Base-by-base conservation (phyloP, 2,113 vertebrate species). In the Anhinga anhinga region DNA sequence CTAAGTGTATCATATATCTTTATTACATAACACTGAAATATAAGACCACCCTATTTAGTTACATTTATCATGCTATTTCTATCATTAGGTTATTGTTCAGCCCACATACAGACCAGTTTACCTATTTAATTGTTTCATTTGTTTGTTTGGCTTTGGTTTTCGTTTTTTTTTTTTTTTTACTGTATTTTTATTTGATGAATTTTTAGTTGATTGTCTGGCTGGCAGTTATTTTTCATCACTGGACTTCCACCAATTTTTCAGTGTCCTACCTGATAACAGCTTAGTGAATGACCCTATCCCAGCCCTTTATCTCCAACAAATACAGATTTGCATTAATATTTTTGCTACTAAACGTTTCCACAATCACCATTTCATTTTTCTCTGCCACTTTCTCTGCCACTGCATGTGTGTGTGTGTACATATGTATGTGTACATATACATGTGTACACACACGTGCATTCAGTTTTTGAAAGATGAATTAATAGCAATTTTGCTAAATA, bases 401-500 rank as follows among this genome's bases (percentile, higher is more conserved):
- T n/a, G 45, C 13, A 13, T 20, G 10, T 47, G 21, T 58, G 5
- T 40, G 32, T 10, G 5, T 22, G n/a, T n/a, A n/a, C 5, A 25
- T 7, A 38, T 7, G 13, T 36, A 20, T 8, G 30, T 12, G 9
- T 32, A 29, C 15, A 13, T 70, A 25, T 18, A 3, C 25, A 38
- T 15, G 8, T 21, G 25, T 12, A 53, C 5, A 40, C 5, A 29
- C 5, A 52, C 0, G 5, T 7, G 56, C 56, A 27, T 9, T 47
- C 29, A 44, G 11, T 13, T 58, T 65, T 30, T 44, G 26, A 38
- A 45, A 72, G 19, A n/a, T n/a, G n/a, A n/a, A n/a, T n/a, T n/a
- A n/a, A n/a, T n/a, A n/a, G n/a, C n/a, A n/a, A 45, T 17, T 52
- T 52, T 55, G 12, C 11, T 38, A 59, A 50, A 27, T n/a, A 45